Conservation (phyloP, 1,140 invertebrate species). For the Chironomus tepperi region DNA sequence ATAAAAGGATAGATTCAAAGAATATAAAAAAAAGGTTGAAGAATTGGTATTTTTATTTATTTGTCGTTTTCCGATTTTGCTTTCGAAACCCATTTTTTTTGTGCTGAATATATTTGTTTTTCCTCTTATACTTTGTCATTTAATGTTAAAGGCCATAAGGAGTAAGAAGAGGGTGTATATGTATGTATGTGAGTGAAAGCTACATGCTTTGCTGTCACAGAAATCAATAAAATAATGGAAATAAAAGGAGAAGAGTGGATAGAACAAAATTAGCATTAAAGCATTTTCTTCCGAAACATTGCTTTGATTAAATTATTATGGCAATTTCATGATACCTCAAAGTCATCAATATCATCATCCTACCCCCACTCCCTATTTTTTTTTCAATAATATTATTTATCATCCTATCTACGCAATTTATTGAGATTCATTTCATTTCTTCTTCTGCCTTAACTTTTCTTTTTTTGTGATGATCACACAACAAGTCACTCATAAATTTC, state of each 20-base stretch:
- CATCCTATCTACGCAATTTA: not conserved
- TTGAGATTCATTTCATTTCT: not conserved
- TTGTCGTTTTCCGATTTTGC: not conserved
- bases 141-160: not conserved
- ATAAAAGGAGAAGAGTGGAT: not conserved
- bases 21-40: not conserved
- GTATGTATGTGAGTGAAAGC: not conserved
- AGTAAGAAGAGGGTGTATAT: not conserved
- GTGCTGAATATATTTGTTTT: not conserved
- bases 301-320: slow-evolving; percentile 14
- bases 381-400: too few relatives aligned
- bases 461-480: not conserved
- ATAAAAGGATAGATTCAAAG: too few relatives aligned
- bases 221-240: slow-evolving; percentile 12
- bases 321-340: not conserved
- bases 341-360: not conserved
- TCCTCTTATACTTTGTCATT: slow-evolving; percentile 1
- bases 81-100: not conserved
- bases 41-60: slow-evolving; percentile 14
- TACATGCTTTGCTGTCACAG: not conserved
- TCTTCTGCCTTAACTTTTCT: too few relatives aligned
- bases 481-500: slow-evolving; percentile 13
- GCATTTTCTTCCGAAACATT: not conserved
- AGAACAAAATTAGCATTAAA: not conserved
- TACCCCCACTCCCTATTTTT: too few relatives aligned